Evolutionary conservation across 2,113 vertebrate species (phyloP), one percentile per base, ranked within the genome.

Genomic region (Indicator indicator): DNA sequence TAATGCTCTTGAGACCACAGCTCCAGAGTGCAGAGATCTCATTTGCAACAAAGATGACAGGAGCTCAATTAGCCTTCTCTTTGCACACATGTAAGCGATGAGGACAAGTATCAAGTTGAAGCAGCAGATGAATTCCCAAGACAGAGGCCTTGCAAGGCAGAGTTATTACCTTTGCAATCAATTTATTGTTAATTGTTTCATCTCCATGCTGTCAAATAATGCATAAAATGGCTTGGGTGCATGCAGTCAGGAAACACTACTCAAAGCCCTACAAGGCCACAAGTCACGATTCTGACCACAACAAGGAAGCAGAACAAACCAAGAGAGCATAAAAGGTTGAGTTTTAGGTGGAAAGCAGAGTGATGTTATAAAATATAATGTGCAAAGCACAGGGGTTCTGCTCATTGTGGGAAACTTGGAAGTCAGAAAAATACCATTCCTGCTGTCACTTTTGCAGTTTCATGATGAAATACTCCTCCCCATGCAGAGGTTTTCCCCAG

Each of bases 1-100:
- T 33, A 86, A 69, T 11, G 52, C 83, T 90, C 86, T 90, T 81
- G 93, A 94, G 95, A 88, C 64, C 83, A 71, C 83, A 94, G 79
- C 19, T 90, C 33, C 32, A 30, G 85, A 76, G 81, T 71, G 68
- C 40, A 83, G 75, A 73, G 68, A 42, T 86, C 72, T 90, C 65
- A 81, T 93, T 93, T 86, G 80, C 83, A 77, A 20, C 7, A 14
- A 74, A 63, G 85, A 94, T 70, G 79, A 86, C 75, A 89, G 50
- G 63, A 88, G 42, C 92, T 95, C 75, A 77, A 81, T 95, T 92
- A 88, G 72, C 80, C 79, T 32, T 70, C 77, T 46, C 83, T 88
- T 80, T 38, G 88, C 55, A 59, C 85, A 64, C 0, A 17, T 32
- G 52, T 68, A 86, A 83, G 83, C 76, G 77, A 59, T 16, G 83